phyloP scores from a whole-genome alignment of 2,113 vertebrate species.

The Mixornis gularis region DNA sequence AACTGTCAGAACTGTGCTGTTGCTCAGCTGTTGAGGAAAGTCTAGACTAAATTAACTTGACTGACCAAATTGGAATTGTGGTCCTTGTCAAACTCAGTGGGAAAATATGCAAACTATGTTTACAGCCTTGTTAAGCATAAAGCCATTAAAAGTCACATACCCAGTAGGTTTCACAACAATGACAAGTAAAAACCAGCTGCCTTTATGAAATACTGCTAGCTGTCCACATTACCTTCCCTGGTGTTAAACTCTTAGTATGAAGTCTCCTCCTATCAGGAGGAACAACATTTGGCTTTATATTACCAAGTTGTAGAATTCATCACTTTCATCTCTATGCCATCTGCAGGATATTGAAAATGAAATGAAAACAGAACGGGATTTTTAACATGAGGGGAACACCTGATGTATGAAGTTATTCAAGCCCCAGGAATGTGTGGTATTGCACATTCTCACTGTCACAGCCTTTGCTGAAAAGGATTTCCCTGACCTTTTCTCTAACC shows the following conservation, averaged over 20 bases:
- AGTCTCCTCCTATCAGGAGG: slow-evolving; percentile 37
- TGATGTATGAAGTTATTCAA: slow-evolving; percentile 75
- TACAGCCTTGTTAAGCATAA: slow-evolving; percentile 36
- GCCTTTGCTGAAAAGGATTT: slow-evolving; percentile 77
- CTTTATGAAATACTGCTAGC: slow-evolving; percentile 12
- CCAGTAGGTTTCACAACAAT: not conserved
- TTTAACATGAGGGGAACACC: slow-evolving; percentile 62
- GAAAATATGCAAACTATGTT: slow-evolving; percentile 35
- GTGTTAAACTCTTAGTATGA: slow-evolving; percentile 38
- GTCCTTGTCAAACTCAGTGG: not conserved
- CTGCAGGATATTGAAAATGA: slow-evolving; percentile 73
- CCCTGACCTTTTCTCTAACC: slow-evolving; percentile 75
- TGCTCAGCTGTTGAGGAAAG: not conserved
- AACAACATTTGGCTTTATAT: slow-evolving; percentile 58
- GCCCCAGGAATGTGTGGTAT: slow-evolving; percentile 66
- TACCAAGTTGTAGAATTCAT: slow-evolving; percentile 63
- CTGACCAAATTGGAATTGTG: not conserved
- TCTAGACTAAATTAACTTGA: slow-evolving; percentile 2
- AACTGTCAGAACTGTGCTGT: not conserved
- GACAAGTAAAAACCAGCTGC: not conserved
- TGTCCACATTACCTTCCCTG: not conserved
- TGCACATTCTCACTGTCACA: slow-evolving; percentile 68
- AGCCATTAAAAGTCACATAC: slow-evolving; percentile 31
- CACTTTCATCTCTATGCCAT: slow-evolving; percentile 71
- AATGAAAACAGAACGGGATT: slow-evolving; percentile 68